phyloP scores from a whole-genome alignment of 1,140 invertebrate genomes.

The Wiebesia pumilae region DNA sequence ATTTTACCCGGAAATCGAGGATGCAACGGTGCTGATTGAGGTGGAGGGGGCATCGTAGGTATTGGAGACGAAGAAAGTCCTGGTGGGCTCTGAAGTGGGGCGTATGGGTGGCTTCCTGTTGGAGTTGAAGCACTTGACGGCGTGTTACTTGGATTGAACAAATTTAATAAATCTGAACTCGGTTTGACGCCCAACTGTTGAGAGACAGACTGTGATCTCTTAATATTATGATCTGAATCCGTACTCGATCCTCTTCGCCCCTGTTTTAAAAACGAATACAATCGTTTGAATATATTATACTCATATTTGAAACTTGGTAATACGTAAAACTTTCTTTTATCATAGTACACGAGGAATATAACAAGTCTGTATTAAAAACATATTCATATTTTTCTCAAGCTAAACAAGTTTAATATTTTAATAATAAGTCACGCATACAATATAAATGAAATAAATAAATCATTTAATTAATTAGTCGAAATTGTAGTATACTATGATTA shows the following conservation, averaged over 20 bases:
- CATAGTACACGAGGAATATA: no score
- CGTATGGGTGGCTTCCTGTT: conserved; percentile 88
- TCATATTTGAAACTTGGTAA: no score
- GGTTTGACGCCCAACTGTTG: conserved; percentile 86
- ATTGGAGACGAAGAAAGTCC: conserved; percentile 72
- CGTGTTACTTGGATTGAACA: conserved; percentile 83
- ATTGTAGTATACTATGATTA: no score
- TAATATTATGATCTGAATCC: conserved; percentile 83
- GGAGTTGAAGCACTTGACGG: conserved; percentile 91
- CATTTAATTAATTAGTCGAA: no score
- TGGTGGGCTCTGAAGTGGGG: conserved; percentile 84
- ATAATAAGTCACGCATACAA: no score
- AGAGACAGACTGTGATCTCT: conserved; percentile 85
- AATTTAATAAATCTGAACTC: conserved; percentile 86
- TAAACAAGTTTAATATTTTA: no score
- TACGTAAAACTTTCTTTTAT: no score
- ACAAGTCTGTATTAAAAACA: no score
- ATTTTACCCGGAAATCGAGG: conserved; percentile 66
- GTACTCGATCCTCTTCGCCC: conserved; percentile 76
- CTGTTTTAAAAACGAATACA: conserved; percentile 55
- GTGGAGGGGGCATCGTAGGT: conserved; percentile 61
- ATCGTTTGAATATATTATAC: no score
- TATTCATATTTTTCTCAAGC: no score
- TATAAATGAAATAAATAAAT: no score
- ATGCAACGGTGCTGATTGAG: conserved; percentile 69